Evolutionary conservation across 2,797 vertebrate species (phyloP), one percentile per base, ranked within the genome.

Genomic region (Phylloscopus collybita): DNA sequence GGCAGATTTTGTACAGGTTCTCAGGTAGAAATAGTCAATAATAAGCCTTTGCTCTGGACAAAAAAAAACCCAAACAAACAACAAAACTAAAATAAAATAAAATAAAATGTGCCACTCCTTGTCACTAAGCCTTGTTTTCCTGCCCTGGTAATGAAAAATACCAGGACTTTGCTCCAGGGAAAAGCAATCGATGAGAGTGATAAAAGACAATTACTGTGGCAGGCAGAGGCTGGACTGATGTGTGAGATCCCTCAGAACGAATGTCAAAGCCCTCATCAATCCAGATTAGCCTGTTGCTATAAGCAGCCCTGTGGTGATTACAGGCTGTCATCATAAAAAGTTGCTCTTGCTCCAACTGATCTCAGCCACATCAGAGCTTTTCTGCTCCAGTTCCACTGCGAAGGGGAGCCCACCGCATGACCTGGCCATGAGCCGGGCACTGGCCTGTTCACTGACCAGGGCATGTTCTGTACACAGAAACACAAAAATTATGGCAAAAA

Each of bases 111-210:
- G 12, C 80, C 36, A 10, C 45, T 83, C 54, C 57, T 59, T 27
- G 4, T 22, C 8, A 0, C 61, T 23, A 50, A 89, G 59, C 65
- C 65, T 67, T 64, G 61, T 64, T 80, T 80, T n/a, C 42, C 22
- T 34, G 30, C 9, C 1, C 7, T 5, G 21, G 44, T 61, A 83
- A 90, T 86, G 81, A 91, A 83, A 61, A 62, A 47, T 9, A 51
- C 8, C 79, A 75, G 57, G 47, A 88, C 62, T 83, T 93, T 79
- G 80, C 93, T 92, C 91, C 34, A 70, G 89, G 81, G 91, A 90
- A 88, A 86, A 72, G 56, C 86, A 88, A 82, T 60, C 10, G 23
- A 8, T 0, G 3, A 47, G 66, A 79, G 91, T 1, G 8, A 92
- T 53, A 88, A 86, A 76, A 74, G 75, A 57, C 73, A 90, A 87